phyloP scores from a whole-genome alignment of 2,888 invertebrate species.

The Ypsolopha scabrella region DNA sequence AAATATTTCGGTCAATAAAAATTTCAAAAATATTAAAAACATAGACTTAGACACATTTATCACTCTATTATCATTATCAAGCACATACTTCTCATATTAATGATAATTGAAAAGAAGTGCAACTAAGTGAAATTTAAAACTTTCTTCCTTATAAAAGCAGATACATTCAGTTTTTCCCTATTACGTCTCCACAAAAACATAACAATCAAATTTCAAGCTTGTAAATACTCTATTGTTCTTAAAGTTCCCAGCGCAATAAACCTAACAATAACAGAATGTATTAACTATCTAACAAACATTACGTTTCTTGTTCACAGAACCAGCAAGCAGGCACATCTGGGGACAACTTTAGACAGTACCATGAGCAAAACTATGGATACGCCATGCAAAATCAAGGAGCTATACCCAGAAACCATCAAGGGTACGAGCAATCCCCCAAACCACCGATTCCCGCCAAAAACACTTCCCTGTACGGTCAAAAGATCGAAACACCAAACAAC shows the following conservation, averaged over 20 bases:
- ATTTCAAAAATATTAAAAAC: too few species aligned
- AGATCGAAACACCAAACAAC: constrained; percentile 47
- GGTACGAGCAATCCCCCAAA: constrained; percentile 48
- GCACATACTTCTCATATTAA: not conserved
- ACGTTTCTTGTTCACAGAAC: constrained; percentile 37
- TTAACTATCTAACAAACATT: too few species aligned
- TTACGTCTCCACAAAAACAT: not conserved
- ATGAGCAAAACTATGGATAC: constrained; percentile 65
- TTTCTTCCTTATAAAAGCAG: not conserved
- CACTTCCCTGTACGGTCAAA: constrained; percentile 28
- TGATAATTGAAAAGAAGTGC: not conserved
- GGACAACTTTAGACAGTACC: constrained; percentile 61
- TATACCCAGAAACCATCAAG: constrained; percentile 47
- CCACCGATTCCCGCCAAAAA: constrained; percentile 64
- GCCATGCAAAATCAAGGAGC: constrained; percentile 54
- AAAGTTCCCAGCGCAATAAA: constrained; percentile 15
- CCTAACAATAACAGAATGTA: not conserved
- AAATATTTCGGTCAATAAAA: too few species aligned
- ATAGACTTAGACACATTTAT: too few species aligned
- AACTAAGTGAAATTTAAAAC: not conserved
- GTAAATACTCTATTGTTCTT: constrained; percentile 1
- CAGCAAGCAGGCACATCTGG: constrained; percentile 62
- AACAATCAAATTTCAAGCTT: not conserved
- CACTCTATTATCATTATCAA: too few species aligned
- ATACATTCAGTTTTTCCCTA: not conserved